phyloP scores from a whole-genome alignment of 2,113 vertebrate genomes.

The Perca flavescens region DNA sequence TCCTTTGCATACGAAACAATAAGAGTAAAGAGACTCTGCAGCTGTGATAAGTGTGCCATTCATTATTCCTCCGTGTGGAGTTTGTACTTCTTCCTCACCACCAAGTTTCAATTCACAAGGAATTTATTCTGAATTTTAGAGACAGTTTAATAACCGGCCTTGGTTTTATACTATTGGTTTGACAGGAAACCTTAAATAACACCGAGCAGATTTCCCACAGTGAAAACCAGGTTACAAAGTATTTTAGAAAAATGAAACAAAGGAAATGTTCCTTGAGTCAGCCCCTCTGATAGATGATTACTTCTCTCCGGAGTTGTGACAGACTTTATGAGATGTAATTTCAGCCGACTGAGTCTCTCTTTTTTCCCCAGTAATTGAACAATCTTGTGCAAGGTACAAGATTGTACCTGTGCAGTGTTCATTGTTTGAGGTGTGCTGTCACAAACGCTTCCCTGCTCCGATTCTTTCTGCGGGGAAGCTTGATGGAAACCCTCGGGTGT shows the following conservation, averaged over 20 bases:
- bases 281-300: constrained; percentile 23
- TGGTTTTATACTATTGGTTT: neutral
- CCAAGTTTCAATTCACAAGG: neutral
- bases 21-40: neutral
- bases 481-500: constrained; percentile 24
- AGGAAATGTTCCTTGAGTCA: constrained; percentile 3
- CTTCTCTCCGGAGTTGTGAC: constrained; percentile 44
- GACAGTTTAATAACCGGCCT: neutral
- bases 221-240: neutral
- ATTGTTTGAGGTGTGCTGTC: constrained; percentile 15
- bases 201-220: neutral
- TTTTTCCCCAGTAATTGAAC: constrained; percentile 46
- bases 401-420: constrained; percentile 1
- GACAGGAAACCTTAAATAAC: neutral
- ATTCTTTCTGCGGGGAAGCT: neutral
- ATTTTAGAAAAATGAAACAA: constrained; percentile 1
- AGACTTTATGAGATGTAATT: constrained; percentile 41
- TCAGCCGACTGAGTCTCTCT: constrained; percentile 38
- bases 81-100: too few species aligned
- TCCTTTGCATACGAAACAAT: neutral
- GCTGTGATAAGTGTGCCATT: neutral
- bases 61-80: too few species aligned
- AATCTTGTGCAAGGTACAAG: constrained; percentile 11
- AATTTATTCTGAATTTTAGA: neutral
- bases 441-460: neutral